phyloP scores from a whole-genome alignment of 1,140 invertebrate genomes.

The Eulimnadia texana region DNA sequence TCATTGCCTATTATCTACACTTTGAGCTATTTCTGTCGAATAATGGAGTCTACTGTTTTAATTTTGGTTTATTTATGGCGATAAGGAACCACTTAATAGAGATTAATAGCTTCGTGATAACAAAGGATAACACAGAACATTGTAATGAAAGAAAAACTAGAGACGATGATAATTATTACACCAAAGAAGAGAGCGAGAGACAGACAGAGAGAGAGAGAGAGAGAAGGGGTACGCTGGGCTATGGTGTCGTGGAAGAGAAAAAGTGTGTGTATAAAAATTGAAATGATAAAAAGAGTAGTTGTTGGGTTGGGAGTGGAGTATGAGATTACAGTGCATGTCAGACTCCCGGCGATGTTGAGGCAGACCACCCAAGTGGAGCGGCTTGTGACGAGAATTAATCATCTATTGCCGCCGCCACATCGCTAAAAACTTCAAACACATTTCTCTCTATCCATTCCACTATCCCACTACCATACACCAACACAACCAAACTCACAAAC shows the following conservation, averaged over 20 bases:
- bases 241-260: no score
- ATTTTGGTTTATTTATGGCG: no score
- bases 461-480: background rate
- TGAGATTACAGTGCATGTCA: slow-evolving; percentile 14
- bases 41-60: no score
- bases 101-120: background rate
- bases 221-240: background rate
- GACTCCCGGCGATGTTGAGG: slow-evolving; percentile 4
- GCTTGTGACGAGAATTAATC: slow-evolving; percentile 9
- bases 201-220: background rate
- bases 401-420: slow-evolving; percentile 1
- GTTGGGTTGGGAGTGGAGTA: slow-evolving; percentile 8
- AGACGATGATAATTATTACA: background rate
- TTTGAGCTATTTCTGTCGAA: no score
- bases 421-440: no score
- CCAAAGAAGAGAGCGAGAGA: background rate
- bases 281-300: slow-evolving; percentile 6
- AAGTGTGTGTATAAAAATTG: no score
- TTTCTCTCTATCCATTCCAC: background rate
- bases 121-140: background rate
- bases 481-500: background rate
- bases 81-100: no score
- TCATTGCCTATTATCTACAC: background rate
- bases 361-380: slow-evolving; percentile 11
- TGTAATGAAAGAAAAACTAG: background rate